These are phyloP conservation scores for Lobophora halterata DNA, from an alignment of 2,888 invertebrate species.

Conservation along the genomic window DNA sequence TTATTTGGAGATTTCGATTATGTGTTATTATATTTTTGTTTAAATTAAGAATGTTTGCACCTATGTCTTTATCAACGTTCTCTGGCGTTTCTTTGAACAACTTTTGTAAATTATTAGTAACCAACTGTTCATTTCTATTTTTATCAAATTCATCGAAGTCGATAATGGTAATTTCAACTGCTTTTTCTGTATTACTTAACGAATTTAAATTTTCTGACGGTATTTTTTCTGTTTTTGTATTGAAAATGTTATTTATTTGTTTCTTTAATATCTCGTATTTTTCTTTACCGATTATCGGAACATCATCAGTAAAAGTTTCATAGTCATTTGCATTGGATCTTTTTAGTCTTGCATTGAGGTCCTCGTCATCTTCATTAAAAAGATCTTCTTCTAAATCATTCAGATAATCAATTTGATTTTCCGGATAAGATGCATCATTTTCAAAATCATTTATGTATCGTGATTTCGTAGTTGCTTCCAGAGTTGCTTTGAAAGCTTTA, in stretches of 20 bases:
- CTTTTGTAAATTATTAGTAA: slow-evolving; percentile 1
- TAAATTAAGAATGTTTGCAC: no score
- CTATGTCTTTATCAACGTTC: no score
- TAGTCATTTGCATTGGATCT: slow-evolving; percentile 12
- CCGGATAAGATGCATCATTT: slow-evolving; percentile 17
- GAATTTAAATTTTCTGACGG: slow-evolving; percentile 1
- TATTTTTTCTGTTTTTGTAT: slow-evolving; percentile 7
- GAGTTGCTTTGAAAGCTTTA: neutral
- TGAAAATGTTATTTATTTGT: neutral
- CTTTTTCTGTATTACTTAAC: slow-evolving; percentile 18
- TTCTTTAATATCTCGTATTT: slow-evolving; percentile 12
- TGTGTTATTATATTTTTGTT: no score
- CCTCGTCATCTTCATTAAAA: slow-evolving; percentile 1
- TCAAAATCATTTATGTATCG: neutral
- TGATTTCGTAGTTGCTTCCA: neutral
- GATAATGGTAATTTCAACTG: slow-evolving; percentile 38
- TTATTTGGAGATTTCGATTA: neutral
- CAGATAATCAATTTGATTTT: slow-evolving; percentile 28
- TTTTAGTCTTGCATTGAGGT: slow-evolving; percentile 10
- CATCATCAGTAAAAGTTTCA: neutral
- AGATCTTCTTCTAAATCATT: slow-evolving; percentile 22
- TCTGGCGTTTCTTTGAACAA: no score
- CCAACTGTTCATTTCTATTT: neutral
- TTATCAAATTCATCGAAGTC: slow-evolving; percentile 32
- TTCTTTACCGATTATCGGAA: neutral